Conservation (phyloP, 64 coral and sea anemone species). For the Platygyra sinensis region DNA sequence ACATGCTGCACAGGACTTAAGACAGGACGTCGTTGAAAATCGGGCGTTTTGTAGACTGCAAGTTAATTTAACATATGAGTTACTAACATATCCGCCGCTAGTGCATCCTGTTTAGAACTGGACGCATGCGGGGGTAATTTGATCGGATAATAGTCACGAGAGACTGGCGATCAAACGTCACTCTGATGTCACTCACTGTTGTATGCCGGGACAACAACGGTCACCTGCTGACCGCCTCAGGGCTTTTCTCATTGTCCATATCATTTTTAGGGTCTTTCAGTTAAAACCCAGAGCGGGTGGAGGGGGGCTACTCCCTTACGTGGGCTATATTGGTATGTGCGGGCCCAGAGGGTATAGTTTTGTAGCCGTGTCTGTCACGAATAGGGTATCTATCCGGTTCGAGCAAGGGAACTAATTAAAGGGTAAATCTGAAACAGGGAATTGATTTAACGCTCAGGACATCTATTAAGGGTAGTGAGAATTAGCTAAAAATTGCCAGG, state of each 20-base stretch:
- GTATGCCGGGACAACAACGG: background rate
- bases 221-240: background rate
- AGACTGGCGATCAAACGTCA: background rate
- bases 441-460: too few species aligned
- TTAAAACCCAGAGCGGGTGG: too few species aligned
- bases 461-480: too few species aligned
- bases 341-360: too few species aligned
- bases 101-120: background rate
- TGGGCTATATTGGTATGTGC: too few species aligned
- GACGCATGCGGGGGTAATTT: background rate
- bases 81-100: background rate
- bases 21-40: background rate
- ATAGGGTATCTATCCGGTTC: too few species aligned
- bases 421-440: too few species aligned
- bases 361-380: too few species aligned
- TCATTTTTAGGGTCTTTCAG: background rate
- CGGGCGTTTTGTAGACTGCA: background rate
- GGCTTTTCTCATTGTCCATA: background rate
- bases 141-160: constrained; percentile 1
- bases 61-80: background rate
- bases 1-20: background rate
- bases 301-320: too few species aligned
- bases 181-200: background rate
- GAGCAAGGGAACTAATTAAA: too few species aligned
- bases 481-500: too few species aligned